phyloP scores from a whole-genome alignment of 1,140 invertebrate genomes.

The Mamestra configurata region DNA sequence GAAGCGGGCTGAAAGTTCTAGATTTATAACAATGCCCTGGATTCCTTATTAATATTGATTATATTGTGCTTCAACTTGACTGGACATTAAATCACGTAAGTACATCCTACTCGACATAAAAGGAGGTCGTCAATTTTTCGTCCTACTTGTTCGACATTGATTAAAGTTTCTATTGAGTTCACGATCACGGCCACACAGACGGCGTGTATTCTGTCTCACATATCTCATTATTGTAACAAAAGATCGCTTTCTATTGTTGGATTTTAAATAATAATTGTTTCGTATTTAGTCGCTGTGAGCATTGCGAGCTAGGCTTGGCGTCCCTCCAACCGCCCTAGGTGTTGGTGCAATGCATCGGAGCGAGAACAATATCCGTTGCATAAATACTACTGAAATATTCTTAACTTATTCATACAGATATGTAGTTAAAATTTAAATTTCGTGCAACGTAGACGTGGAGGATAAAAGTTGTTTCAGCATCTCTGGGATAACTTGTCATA shows the following conservation, averaged over 20 bases:
- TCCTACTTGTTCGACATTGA: conserved; percentile 39
- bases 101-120: neutral
- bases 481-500: neutral
- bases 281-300: conserved; percentile 34
- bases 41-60: neutral
- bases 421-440: conserved; percentile 1
- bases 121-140: conserved; percentile 33
- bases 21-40: conserved; percentile 20
- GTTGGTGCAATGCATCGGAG: conserved; percentile 43
- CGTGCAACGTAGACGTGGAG: neutral
- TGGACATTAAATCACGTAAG: neutral
- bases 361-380: conserved; percentile 24
- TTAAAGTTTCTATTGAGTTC: conserved; percentile 35
- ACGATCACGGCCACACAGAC: conserved; percentile 39
- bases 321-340: conserved; percentile 29
- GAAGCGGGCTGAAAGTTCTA: neutral
- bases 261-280: conserved; percentile 48
- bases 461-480: neutral
- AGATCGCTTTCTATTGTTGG: conserved; percentile 44
- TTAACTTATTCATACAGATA: conserved; percentile 27
- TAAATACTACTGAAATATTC: conserved; percentile 8
- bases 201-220: conserved; percentile 17
- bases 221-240: conserved; percentile 48
- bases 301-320: conserved; percentile 27
- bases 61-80: neutral